A percentile compares a stretch with the other conserved stretches of the same genome.
phyloP scores from a whole-genome alignment of 2,888 invertebrate species.

The Helobdella robusta region DNA sequence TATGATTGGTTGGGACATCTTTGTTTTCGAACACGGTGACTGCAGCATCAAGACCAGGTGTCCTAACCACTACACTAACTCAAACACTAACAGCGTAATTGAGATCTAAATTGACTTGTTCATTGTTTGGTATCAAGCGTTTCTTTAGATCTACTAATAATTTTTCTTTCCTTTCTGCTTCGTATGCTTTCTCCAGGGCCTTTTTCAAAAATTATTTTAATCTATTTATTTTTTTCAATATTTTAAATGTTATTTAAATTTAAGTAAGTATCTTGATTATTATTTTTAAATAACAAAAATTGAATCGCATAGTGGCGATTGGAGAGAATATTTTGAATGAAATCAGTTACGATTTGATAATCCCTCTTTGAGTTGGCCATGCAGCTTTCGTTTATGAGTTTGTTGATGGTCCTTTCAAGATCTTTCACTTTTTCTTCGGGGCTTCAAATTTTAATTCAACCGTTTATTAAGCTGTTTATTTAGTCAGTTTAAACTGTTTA shows the following conservation, averaged over 20 bases:
- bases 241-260: too few relatives aligned
- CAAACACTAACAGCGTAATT: constrained; percentile 87
- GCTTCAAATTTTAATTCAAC: constrained; percentile 55
- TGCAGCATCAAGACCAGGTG: too few relatives aligned
- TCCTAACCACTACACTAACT: too few relatives aligned
- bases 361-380: constrained; percentile 60
- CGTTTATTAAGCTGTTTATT: too few relatives aligned
- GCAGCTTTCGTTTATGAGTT: constrained; percentile 81
- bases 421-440: constrained; percentile 82
- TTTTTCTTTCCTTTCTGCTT: constrained; percentile 84
- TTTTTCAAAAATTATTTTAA: constrained; percentile 38
- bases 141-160: constrained; percentile 80
- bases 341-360: constrained; percentile 52
- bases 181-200: constrained; percentile 84
- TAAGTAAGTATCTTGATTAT: too few relatives aligned
- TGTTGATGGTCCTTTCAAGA: constrained; percentile 77
- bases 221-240: too few relatives aligned
- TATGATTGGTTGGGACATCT: too few relatives aligned
- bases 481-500: too few relatives aligned
- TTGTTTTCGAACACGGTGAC: too few relatives aligned
- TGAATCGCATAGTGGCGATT: too few relatives aligned
- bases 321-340: too few relatives aligned
- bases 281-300: too few relatives aligned
- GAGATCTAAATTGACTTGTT: constrained; percentile 84
- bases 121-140: constrained; percentile 67